Conservation (phyloP, 1,140 invertebrate species). For the Heliconius congener region DNA sequence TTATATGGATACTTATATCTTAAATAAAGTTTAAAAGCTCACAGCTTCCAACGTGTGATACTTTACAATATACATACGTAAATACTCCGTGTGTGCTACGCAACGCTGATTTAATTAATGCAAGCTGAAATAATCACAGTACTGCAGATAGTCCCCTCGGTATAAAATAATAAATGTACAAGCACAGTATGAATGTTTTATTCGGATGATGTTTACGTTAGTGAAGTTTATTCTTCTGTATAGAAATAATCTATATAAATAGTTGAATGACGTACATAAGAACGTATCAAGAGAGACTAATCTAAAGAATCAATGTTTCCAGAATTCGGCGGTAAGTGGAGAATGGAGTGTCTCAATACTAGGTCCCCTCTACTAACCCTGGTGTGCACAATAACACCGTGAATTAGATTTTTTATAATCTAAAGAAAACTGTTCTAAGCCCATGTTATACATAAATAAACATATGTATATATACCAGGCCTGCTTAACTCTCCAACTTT, state of each 20-base stretch:
- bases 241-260: too few relatives aligned
- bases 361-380: neutral
- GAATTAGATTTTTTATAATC: neutral
- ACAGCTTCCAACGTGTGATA: neutral
- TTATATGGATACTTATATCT: too few relatives aligned
- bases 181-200: neutral
- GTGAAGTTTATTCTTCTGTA: too few relatives aligned
- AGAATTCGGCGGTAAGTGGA: neutral
- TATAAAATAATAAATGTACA: neutral
- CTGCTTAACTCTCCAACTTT: neutral
- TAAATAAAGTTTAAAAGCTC: too few relatives aligned
- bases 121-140: neutral
- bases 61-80: neutral
- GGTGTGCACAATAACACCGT: too few relatives aligned
- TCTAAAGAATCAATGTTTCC: too few relatives aligned
- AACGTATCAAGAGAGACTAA: too few relatives aligned
- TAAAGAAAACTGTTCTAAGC: neutral
- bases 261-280: too few relatives aligned
- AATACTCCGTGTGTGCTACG: neutral
- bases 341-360: neutral
- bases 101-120: neutral
- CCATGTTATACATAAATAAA: neutral
- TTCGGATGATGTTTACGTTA: neutral
- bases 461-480: neutral
- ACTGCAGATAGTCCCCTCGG: neutral